Conservation (phyloP, 2,888 invertebrate genomes). For the Hypolimnas misippus region DNA sequence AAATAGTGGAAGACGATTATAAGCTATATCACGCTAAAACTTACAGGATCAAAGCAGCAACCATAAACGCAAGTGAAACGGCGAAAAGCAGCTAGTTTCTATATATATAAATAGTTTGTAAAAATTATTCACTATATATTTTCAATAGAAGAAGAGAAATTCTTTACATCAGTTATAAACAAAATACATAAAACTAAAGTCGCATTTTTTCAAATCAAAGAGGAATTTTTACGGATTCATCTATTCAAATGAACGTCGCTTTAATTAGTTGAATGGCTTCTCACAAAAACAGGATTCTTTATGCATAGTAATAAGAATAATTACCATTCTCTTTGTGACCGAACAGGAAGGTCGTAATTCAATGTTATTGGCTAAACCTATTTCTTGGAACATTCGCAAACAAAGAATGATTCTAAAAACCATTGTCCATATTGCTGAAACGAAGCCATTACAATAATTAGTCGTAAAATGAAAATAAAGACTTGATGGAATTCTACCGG, state of each 20-base stretch:
- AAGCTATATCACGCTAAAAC: too few relatives aligned
- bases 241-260: constrained; percentile 29
- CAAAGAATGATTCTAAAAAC: constrained; percentile 36
- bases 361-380: constrained; percentile 32
- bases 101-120: too few relatives aligned
- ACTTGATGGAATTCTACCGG: not conserved
- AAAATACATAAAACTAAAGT: constrained; percentile 16
- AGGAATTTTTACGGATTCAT: constrained; percentile 33
- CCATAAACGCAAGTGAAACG: too few relatives aligned
- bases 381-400: constrained; percentile 29
- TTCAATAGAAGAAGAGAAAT: too few relatives aligned
- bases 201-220: constrained; percentile 13
- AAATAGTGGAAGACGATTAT: too few relatives aligned
- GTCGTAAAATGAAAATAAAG: constrained; percentile 8
- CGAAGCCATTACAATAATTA: constrained; percentile 29
- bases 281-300: constrained; percentile 34
- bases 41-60: too few relatives aligned
- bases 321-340: constrained; percentile 33
- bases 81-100: too few relatives aligned
- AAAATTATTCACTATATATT: too few relatives aligned
- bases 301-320: constrained; percentile 40
- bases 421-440: constrained; percentile 23
- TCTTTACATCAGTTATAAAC: constrained; percentile 12
- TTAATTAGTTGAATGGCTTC: constrained; percentile 41
- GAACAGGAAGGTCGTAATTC: constrained; percentile 31